Conservation (phyloP, 2,888 invertebrate species). For the Aphodius sticticus region DNA sequence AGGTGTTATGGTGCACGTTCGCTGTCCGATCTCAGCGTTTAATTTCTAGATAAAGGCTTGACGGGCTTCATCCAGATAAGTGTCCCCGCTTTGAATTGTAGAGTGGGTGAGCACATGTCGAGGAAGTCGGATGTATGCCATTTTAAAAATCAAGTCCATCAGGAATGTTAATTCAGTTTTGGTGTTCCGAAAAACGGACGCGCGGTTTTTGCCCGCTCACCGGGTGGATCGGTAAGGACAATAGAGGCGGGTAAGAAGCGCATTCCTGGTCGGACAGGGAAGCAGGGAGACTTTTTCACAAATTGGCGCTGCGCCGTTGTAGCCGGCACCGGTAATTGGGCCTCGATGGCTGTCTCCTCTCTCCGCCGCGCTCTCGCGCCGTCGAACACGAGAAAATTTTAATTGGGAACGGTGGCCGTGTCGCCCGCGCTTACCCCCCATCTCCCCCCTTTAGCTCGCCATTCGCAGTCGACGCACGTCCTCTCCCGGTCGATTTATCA, state of each 20-base stretch:
- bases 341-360: conserved; percentile 9
- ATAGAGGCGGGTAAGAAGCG: neutral
- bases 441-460: conserved; percentile 7
- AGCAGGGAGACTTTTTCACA: conserved; percentile 20
- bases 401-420: conserved; percentile 25
- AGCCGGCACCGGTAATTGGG: conserved; percentile 23
- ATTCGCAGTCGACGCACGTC: conserved; percentile 48
- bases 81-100: neutral
- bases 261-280: neutral
- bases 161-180: conserved; percentile 21
- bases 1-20: conserved; percentile 8
- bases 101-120: neutral
- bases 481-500: conserved; percentile 54
- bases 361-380: conserved; percentile 13
- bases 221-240: neutral
- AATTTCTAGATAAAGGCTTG: conserved; percentile 9
- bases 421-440: conserved; percentile 23
- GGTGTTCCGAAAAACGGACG: conserved; percentile 20
- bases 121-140: conserved; percentile 13
- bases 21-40: conserved; percentile 17
- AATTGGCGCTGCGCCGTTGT: conserved; percentile 23
- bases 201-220: neutral
- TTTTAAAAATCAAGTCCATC: conserved; percentile 10
- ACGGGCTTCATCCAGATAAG: neutral
- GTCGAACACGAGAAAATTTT: conserved; percentile 26